A percentile compares a stretch with the other conserved stretches of the same genome.
These are phyloP conservation scores for Gastrophysa polygoni DNA, from an alignment of 2,888 invertebrate genomes.

Conservation along the genomic window DNA sequence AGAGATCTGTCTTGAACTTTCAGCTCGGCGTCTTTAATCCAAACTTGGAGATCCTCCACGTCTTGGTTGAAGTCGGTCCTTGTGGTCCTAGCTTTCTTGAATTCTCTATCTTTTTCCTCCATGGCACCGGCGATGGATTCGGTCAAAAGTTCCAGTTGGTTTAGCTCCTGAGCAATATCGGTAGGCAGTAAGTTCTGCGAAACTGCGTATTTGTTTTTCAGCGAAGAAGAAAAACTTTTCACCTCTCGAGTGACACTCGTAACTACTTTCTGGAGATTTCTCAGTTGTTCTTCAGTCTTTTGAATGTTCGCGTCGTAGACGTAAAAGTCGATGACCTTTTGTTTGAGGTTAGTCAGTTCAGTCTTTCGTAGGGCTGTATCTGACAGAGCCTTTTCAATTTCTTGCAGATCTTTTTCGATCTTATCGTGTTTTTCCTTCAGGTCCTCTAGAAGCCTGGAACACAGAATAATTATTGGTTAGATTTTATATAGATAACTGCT, in stretches of 20 bases:
- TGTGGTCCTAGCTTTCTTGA: constrained; percentile 83
- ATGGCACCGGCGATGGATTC: constrained; percentile 80
- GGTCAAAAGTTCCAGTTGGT: constrained; percentile 79
- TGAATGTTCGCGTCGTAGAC: constrained; percentile 78
- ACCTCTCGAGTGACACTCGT: constrained; percentile 64
- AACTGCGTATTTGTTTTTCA: constrained; percentile 67
- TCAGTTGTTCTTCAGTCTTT: constrained; percentile 66
- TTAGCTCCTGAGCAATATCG: constrained; percentile 81
- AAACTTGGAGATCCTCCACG: constrained; percentile 80
- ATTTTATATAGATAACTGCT: too few species aligned
- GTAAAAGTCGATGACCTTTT: constrained; percentile 74
- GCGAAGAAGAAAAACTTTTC: constrained; percentile 65
- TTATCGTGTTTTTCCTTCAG: constrained; percentile 78
- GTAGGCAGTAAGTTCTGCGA: constrained; percentile 70
- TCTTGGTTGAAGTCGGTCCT: constrained; percentile 80
- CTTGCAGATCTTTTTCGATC: constrained; percentile 75
- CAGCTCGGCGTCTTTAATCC: constrained; percentile 84
- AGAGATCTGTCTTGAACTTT: constrained; percentile 76
- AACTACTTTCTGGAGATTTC: constrained; percentile 64
- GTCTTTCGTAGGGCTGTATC: constrained; percentile 73
- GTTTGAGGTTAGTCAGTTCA: constrained; percentile 69
- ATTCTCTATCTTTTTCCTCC: constrained; percentile 87
- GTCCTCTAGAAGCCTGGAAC: constrained; percentile 77
- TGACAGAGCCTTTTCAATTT: constrained; percentile 75
- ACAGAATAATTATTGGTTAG: constrained; percentile 5